Evolutionary conservation across 2,797 vertebrate genomes (phyloP).

Genomic region (Pantherophis alleghaniensis): DNA sequence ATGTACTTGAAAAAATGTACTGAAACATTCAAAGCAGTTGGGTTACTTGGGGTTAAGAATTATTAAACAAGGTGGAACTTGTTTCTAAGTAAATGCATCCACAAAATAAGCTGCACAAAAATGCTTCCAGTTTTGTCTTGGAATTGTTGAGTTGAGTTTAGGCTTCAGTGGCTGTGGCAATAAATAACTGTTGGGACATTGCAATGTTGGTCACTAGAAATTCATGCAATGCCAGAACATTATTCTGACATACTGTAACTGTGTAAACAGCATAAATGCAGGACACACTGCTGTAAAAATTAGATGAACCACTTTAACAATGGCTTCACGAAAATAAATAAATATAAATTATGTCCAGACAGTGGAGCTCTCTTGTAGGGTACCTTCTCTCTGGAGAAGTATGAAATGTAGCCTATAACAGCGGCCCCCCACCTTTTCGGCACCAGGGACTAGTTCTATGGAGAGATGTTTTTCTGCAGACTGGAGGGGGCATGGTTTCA

Average conservation of each 20-base stretch:
- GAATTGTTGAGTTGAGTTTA: not conserved
- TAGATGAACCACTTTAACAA: no score
- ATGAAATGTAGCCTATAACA: not conserved
- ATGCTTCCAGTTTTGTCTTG: not conserved
- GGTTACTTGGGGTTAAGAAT: not conserved
- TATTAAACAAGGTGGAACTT: not conserved
- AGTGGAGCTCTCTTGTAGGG: not conserved
- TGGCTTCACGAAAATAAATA: not conserved
- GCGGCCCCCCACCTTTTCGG: no score
- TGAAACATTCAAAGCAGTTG: not conserved
- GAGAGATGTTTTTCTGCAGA: not conserved
- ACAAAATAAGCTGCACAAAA: not conserved
- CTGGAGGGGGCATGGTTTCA: not conserved
- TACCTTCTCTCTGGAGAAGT: not conserved
- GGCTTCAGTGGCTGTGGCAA: not conserved
- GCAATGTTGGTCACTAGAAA: not conserved
- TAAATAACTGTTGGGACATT: not conserved
- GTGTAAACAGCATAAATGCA: not conserved
- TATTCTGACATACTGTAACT: not conserved
- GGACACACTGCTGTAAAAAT: no score
- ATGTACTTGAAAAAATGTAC: not conserved
- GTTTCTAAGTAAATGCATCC: not conserved
- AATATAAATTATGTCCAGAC: not conserved
- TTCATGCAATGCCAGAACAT: not conserved
- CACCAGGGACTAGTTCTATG: not conserved